A percentile compares a stretch with the other conserved stretches of the same genome.
phyloP scores from a whole-genome alignment of 2,888 invertebrate species.

The Sphaeridia pumilis region DNA sequence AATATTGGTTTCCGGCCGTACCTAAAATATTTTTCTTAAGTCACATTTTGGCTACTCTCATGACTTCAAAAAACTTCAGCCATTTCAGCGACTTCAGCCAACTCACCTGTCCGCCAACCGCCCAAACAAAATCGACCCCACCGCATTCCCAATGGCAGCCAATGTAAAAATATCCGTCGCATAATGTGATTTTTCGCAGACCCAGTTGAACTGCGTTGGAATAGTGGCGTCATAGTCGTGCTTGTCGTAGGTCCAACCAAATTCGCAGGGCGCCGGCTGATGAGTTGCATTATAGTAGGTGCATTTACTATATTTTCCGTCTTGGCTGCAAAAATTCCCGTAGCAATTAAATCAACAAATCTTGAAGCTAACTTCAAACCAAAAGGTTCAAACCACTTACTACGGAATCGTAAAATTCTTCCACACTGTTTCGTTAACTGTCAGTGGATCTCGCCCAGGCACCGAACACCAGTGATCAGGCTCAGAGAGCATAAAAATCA shows the following conservation, averaged over 20 bases:
- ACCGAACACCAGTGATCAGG: constrained; percentile 51
- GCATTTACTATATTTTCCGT: constrained; percentile 27
- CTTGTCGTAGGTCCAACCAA: constrained; percentile 48
- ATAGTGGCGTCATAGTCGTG: constrained; percentile 46
- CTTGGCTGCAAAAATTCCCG: no score
- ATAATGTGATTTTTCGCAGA: constrained; percentile 46
- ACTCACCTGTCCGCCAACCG: constrained; percentile 49
- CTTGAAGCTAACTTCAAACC: constrained; percentile 9
- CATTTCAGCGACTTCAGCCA: neutral
- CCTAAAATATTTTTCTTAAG: constrained; percentile 28
- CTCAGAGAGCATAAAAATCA: constrained; percentile 46
- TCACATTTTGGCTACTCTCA: neutral
- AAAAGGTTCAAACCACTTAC: constrained; percentile 38
- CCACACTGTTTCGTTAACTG: constrained; percentile 45
- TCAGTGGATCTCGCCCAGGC: constrained; percentile 42
- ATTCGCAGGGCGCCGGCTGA: constrained; percentile 39
- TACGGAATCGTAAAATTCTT: constrained; percentile 45
- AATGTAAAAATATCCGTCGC: constrained; percentile 47
- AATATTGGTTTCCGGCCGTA: constrained; percentile 45
- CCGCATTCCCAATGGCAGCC: constrained; percentile 46
- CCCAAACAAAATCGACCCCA: constrained; percentile 48
- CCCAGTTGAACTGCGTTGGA: constrained; percentile 48
- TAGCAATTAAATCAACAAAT: no score
- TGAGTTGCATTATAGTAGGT: constrained; percentile 20
- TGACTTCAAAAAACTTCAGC: neutral